Evolutionary conservation across 2,888 invertebrate species (phyloP).

Genomic region (Sesia bembeciformis): DNA sequence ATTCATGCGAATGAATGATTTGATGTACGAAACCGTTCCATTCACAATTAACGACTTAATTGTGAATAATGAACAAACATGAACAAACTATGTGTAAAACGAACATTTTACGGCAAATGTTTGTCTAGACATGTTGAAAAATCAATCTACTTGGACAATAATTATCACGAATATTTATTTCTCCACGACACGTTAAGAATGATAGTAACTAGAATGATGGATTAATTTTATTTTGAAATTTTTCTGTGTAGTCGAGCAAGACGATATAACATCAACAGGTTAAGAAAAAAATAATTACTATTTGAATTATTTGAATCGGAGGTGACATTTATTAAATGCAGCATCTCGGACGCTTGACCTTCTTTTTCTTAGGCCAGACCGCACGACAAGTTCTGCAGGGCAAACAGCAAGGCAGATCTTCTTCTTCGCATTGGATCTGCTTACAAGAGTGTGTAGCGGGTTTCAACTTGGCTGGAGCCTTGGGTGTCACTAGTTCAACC

Average conservation of each 20-base stretch:
- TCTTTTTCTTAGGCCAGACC: conserved; percentile 17
- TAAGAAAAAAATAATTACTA: no score
- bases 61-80: no score
- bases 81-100: no score
- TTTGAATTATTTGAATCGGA: no score
- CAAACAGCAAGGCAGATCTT: conserved; percentile 46
- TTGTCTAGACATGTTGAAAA: no score
- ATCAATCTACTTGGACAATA: no score
- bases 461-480: conserved; percentile 73
- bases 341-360: conserved; percentile 20
- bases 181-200: background rate
- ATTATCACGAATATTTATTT: no score
- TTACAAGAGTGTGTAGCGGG: conserved; percentile 77
- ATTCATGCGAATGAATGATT: no score
- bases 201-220: background rate
- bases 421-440: conserved; percentile 79
- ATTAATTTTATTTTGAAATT: background rate
- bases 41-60: no score
- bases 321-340: conserved; percentile 13
- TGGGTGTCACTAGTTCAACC: conserved; percentile 83
- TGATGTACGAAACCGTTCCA: no score
- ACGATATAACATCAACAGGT: no score
- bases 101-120: no score
- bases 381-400: conserved; percentile 41
- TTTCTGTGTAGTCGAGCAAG: background rate